Evolutionary conservation across 2,113 vertebrate genomes (phyloP).

Genomic region (Marmota flaviventris): DNA sequence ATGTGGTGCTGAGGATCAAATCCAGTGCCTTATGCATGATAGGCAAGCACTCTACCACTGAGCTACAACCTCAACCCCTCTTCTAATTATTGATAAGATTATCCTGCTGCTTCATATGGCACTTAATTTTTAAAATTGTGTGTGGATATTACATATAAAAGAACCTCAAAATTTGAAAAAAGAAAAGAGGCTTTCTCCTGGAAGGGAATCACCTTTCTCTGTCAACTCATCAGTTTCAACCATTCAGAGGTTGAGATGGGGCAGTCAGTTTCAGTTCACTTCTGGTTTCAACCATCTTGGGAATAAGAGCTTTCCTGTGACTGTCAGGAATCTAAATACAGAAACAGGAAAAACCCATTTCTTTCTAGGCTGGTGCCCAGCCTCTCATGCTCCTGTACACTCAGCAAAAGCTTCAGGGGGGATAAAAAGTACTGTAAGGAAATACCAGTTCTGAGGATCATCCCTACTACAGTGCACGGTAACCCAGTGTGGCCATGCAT

Average conservation of each 20-base stretch:
- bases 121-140: not conserved
- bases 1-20: too few relatives aligned
- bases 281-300: not conserved
- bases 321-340: not conserved
- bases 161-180: not conserved
- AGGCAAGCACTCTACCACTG: too few relatives aligned
- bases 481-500: too few relatives aligned
- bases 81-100: not conserved
- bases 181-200: not conserved
- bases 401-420: not conserved
- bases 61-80: too few relatives aligned
- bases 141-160: not conserved
- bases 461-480: not conserved
- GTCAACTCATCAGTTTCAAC: not conserved
- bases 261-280: not conserved
- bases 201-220: not conserved
- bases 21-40: too few relatives aligned
- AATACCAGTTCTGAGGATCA: too few relatives aligned
- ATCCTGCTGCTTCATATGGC: not conserved
- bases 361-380: not conserved
- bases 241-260: not conserved
- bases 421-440: not conserved
- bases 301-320: not conserved
- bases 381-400: too few relatives aligned
- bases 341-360: too few relatives aligned